These are phyloP conservation scores for Strongylocentrotus purpuratus DNA, from an alignment of 35 echinoderm and acorn worm species.

Conservation along the genomic window DNA sequence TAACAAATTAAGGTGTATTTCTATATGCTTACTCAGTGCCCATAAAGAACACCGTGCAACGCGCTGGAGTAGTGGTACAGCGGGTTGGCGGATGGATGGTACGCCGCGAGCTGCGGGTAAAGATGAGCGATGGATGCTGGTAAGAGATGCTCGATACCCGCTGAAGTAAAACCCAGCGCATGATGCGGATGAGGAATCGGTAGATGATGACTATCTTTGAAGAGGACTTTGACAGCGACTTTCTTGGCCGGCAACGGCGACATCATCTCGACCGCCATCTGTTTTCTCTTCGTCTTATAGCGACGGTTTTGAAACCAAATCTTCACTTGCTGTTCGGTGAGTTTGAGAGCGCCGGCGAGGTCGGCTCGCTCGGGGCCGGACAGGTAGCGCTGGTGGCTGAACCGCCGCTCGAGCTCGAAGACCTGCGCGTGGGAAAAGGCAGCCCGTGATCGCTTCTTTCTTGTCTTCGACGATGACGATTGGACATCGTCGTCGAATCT, in stretches of 20 bases:
- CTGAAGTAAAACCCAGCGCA: background rate
- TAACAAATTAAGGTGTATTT: background rate
- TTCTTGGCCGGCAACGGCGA: conserved; percentile 90
- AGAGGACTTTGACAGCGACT: conserved; percentile 95
- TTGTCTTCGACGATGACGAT: conserved; percentile 43
- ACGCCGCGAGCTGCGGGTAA: conserved; percentile 37
- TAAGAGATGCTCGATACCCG: conserved; percentile 29
- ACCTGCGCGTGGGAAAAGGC: conserved; percentile 94
- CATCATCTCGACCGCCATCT: conserved; percentile 87
- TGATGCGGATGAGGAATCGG: conserved; percentile 34
- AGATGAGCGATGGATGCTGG: conserved; percentile 15
- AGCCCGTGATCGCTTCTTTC: conserved; percentile 94
- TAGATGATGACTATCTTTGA: conserved; percentile 71
- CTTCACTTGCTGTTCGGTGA: conserved; percentile 98
- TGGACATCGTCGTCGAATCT: background rate
- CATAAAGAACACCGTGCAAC: conserved; percentile 24
- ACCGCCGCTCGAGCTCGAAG: conserved; percentile 94
- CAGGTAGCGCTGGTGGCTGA: conserved; percentile 97
- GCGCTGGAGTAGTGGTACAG: conserved; percentile 35
- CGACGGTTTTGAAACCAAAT: conserved; percentile 99
- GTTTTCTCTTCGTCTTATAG: conserved; percentile 98
- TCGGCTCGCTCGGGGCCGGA: conserved; percentile 97
- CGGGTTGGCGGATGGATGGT: conserved; percentile 27
- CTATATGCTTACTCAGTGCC: background rate
- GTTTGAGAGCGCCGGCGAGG: conserved; percentile 91